These are phyloP conservation scores for Entomobrya proxima DNA, from an alignment of 2,888 invertebrate species.

Conservation along the genomic window DNA sequence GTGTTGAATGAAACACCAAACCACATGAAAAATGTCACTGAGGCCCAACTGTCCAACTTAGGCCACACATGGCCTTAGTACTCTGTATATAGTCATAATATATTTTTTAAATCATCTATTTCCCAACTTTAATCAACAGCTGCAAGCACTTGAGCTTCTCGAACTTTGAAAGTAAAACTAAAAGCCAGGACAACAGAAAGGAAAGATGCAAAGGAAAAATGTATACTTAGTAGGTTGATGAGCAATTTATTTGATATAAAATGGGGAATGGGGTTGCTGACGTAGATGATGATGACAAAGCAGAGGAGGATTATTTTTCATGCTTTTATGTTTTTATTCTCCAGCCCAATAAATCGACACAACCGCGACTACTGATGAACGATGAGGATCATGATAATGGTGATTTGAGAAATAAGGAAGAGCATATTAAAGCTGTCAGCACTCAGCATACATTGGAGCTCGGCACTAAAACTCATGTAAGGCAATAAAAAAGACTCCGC, in stretches of 20 bases:
- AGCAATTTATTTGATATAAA: background rate
- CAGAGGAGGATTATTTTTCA: slow-evolving; percentile 49
- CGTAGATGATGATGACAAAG: slow-evolving; percentile 26
- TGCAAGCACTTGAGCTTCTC: slow-evolving; percentile 58
- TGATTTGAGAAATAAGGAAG: slow-evolving; percentile 10
- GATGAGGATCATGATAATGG: too few species aligned
- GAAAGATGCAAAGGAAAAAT: background rate
- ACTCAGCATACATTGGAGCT: background rate
- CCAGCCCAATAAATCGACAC: slow-evolving; percentile 37
- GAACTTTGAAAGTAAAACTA: background rate
- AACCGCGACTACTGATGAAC: slow-evolving; percentile 16
- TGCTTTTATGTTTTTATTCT: background rate
- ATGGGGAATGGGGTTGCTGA: background rate
- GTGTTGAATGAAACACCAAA: slow-evolving; percentile 13
- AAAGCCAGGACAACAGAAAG: background rate
- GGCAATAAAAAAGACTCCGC: background rate
- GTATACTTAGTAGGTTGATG: background rate
- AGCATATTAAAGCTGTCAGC: slow-evolving; percentile 56
- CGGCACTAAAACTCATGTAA: background rate
- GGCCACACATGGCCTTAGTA: background rate
- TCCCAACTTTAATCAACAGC: slow-evolving; percentile 40
- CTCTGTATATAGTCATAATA: background rate
- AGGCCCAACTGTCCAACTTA: background rate
- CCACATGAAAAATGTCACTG: background rate
- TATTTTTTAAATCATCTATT: too few species aligned